Evolutionary conservation across 2,888 invertebrate species (phyloP), one percentile per base, ranked within the genome.

Genomic region (Agrilus biguttatus): DNA sequence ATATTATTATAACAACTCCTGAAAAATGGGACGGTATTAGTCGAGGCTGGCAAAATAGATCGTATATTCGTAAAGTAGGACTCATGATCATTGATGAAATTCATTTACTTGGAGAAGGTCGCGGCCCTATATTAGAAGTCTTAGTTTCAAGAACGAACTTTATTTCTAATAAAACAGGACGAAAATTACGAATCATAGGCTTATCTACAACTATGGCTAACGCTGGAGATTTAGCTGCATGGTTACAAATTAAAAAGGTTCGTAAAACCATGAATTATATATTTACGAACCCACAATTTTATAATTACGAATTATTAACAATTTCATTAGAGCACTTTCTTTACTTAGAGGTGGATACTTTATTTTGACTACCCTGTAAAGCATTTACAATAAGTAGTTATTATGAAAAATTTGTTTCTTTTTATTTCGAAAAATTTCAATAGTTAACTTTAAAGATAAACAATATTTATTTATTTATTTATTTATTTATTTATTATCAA

Each of bases 1-100:
- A 89, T 61, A 81, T 99, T 1, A 97, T 99, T 52, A 92, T 99
- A 1, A 98, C 98, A 0, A 99, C 98, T 0, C 98, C 98, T 0
- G 98, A 99, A 68, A 99, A 99, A 65, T 99, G 98, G 98, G 98
- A 99, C 66, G 97, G 97, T 42, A 90, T 99, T 57, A 95, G 93
- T 67, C 77, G 97, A 46, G 92, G 91, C 47, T 99, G 97, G 97
- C 93, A 96, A 61, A 95, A 91, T 0, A 76, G 98, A 53, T 83
- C 82, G 63, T 99, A 97, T 58, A 97, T 99, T 0, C 77, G 80
- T 44, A 78, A 89, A 55, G 93, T 97, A 0, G 82, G 86, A 0
- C 70, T 97, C 7, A 86, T 97, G 49, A 82, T 98, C 28, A 96
- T 99, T 50, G 98, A 99, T 63, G 98, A 99, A 70, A 97, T 98